These are phyloP conservation scores for Crocodylus rhombifer DNA, from an alignment of 2,797 vertebrate genomes.

Conservation along the genomic window DNA sequence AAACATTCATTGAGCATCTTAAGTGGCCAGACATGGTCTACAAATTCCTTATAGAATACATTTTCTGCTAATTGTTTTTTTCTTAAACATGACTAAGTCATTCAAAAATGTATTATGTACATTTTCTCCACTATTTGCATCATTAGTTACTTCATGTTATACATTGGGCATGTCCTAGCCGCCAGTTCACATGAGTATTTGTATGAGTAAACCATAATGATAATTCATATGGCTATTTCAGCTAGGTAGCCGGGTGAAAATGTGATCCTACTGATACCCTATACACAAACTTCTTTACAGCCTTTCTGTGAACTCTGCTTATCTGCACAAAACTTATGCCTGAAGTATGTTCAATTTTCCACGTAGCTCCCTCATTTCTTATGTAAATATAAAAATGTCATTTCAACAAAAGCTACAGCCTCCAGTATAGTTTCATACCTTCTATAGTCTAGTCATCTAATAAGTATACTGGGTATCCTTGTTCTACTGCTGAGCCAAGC, in stretches of 20 bases:
- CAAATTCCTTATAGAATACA: not conserved
- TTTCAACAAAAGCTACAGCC: not conserved
- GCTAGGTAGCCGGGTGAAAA: not conserved
- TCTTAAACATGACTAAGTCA: not conserved
- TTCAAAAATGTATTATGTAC: not conserved
- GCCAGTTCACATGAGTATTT: not conserved
- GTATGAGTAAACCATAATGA: no score
- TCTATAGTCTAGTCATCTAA: not conserved
- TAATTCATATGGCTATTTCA: not conserved
- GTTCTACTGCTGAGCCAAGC: not conserved
- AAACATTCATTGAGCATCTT: not conserved
- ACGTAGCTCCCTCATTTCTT: not conserved
- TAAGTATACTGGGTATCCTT: not conserved
- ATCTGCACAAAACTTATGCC: not conserved
- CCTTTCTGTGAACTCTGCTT: not conserved
- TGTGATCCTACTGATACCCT: not conserved
- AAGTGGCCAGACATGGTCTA: not conserved
- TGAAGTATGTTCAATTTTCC: not conserved
- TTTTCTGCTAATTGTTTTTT: not conserved
- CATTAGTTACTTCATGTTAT: not conserved
- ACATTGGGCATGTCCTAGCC: not conserved
- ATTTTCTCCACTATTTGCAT: not conserved
- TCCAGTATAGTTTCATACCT: not conserved
- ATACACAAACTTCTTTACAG: not conserved
- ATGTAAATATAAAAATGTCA: not conserved